Percentiles rank a stretch among this genome's conserved stretches.
Evolutionary conservation across 2,888 invertebrate genomes (phyloP).

Genomic region (Coleophora flavipennella): DNA sequence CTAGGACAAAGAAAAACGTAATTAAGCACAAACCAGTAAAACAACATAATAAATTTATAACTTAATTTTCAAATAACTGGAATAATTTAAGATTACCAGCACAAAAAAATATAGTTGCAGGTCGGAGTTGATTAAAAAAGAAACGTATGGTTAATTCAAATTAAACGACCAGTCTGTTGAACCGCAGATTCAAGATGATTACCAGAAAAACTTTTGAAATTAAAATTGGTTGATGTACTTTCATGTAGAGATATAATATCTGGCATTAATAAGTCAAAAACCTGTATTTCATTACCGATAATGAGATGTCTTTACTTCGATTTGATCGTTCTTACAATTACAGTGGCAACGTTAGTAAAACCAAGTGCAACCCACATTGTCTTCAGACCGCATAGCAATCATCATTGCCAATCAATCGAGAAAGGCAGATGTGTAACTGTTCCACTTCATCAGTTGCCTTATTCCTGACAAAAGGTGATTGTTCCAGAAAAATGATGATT

Average conservation of each 20-base stretch:
- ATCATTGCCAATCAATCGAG: slow-evolving; percentile 40
- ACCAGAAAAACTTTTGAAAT: slow-evolving; percentile 25
- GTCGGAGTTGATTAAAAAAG: no score
- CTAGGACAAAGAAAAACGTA: no score
- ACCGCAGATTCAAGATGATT: slow-evolving; percentile 12
- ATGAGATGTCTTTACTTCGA: slow-evolving; percentile 42
- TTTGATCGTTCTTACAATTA: slow-evolving; percentile 49
- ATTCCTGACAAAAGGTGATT: not conserved
- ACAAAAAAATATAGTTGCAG: no score
- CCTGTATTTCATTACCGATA: slow-evolving; percentile 43
- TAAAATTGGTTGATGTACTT: slow-evolving; percentile 19
- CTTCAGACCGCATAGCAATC: slow-evolving; percentile 50
- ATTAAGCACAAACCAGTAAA: no score
- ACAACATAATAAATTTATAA: no score
- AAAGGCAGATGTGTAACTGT: slow-evolving; percentile 62
- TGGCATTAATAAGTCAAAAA: slow-evolving; percentile 26
- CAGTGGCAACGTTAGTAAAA: slow-evolving; percentile 46
- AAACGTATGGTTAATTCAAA: no score
- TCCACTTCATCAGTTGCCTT: slow-evolving; percentile 44
- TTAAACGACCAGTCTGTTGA: no score
- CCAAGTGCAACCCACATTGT: slow-evolving; percentile 42
- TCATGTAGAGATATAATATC: slow-evolving; percentile 23
- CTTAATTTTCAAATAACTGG: no score
- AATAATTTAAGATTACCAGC: no score
- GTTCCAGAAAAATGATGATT: slow-evolving; percentile 2